These are phyloP conservation scores for Drosophila sordidula DNA, from an alignment of 2,888 invertebrate genomes.

Conservation along the genomic window DNA sequence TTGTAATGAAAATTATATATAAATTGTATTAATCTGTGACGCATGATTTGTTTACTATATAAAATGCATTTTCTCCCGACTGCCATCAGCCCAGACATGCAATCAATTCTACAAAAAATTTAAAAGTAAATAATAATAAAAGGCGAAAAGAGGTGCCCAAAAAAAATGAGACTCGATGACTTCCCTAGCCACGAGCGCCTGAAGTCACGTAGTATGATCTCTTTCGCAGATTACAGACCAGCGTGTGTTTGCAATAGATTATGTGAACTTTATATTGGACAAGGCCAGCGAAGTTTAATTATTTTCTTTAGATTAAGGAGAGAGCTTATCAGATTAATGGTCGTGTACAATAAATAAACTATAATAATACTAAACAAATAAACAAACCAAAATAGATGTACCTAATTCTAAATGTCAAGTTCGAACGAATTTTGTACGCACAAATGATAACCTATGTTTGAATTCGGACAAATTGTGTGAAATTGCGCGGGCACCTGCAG, in stretches of 20 bases:
- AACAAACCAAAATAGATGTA: slow-evolving; percentile 3
- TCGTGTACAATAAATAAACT: not conserved
- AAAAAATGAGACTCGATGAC: slow-evolving; percentile 31
- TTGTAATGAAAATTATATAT: slow-evolving; percentile 31
- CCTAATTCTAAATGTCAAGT: slow-evolving; percentile 2
- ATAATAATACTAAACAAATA: too few species aligned
- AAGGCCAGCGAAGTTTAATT: slow-evolving; percentile 16
- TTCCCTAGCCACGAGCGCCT: slow-evolving; percentile 53
- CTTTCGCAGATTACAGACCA: slow-evolving; percentile 44
- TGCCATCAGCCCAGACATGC: slow-evolving; percentile 9
- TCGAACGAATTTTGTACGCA: not conserved
- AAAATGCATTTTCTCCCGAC: slow-evolving; percentile 4
- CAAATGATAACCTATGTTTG: slow-evolving; percentile 3
- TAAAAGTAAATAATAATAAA: slow-evolving; percentile 7
- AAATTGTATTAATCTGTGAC: slow-evolving; percentile 48
- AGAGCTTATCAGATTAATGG: not conserved
- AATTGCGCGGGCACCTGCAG: not conserved
- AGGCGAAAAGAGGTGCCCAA: slow-evolving; percentile 33
- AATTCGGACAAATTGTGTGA: slow-evolving; percentile 22
- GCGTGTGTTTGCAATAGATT: slow-evolving; percentile 40
- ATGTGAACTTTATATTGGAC: slow-evolving; percentile 22
- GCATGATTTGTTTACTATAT: slow-evolving; percentile 42
- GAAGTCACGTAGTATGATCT: slow-evolving; percentile 50
- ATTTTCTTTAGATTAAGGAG: not conserved
- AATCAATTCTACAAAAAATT: slow-evolving; percentile 2